Evolutionary conservation across 2,888 invertebrate species (phyloP), one percentile per base, ranked within the genome.

Genomic region (Cataglyphis rosenhaueri): DNA sequence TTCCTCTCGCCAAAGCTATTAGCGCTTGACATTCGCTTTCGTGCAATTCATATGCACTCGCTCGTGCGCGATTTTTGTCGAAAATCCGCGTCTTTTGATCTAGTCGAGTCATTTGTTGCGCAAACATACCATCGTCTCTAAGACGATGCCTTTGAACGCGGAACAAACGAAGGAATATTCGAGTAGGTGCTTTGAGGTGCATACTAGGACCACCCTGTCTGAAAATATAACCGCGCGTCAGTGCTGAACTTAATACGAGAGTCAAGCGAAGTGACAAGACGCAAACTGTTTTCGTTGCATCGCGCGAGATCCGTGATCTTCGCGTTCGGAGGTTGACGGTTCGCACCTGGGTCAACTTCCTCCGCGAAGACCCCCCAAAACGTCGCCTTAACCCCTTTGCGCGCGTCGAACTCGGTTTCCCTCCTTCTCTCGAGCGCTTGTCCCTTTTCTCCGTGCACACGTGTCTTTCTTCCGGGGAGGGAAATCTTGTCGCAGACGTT

Each of bases 281-380:
- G 85, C 93, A 92, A 87, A 90, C 92, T 92, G 93, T 92, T 92
- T 93, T 88, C 87, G 74, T 92, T 86, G 84, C 88, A 87, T 89
- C 85, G 86, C 75, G 78, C 84, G 89, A 85, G 89, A 90, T 89
- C 85, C 85, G 48, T 52, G 90, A 92, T 91, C 88, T 87, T 85
- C 71, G 71, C 61, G 48, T 52, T 52, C 65, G 32, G 48, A 64
- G 62, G 48, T 52, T 73, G 90, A 92, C 81, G 76, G 84, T 82
- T 82, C 52, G 85, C 94, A 94, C 92, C 94, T 94, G 94, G 92
- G 91, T 92, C 93, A 93, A 94, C 94, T 94, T 93, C 93, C 93
- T 92, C 84, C 85, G 75, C 55, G 29, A 32, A 84, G 92, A 93
- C 92, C 93, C 86, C 92, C 92, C 93, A 91, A 87, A 85, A 83